Evolutionary conservation across 2,888 invertebrate genomes (phyloP).

Genomic region (Epicampocera succincta): DNA sequence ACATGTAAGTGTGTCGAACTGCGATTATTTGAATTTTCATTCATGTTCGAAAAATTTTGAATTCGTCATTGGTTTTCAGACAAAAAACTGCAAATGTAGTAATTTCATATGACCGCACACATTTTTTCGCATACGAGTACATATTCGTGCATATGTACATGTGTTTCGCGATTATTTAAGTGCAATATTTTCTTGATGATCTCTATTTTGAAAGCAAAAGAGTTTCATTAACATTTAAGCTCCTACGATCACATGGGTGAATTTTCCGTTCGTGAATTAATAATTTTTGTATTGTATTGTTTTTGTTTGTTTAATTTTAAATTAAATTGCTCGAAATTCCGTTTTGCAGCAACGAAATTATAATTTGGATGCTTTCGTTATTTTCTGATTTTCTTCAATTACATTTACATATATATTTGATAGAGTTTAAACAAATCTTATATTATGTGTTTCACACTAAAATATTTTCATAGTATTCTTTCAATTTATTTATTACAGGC

Average conservation of each 20-base stretch:
- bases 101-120: conserved; percentile 1
- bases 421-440: no score
- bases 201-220: conserved; percentile 43
- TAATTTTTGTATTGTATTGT: conserved; percentile 29
- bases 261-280: conserved; percentile 45
- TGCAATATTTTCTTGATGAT: conserved; percentile 32
- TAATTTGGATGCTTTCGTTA: no score
- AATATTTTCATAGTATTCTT: no score
- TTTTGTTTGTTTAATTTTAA: conserved; percentile 39
- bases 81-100: neutral
- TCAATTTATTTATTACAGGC: no score
- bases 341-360: neutral
- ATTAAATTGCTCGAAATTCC: conserved; percentile 15
- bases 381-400: no score
- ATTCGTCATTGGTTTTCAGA: conserved; percentile 25
- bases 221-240: conserved; percentile 15
- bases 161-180: neutral
- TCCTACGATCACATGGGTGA: conserved; percentile 16
- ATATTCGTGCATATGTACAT: no score
- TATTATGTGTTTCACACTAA: no score
- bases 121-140: no score
- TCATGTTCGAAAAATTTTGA: conserved; percentile 21
- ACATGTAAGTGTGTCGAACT: neutral
- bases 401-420: no score
- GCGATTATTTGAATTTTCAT: neutral